These are phyloP conservation scores for Aspidiotus rigidus DNA, from an alignment of 2,888 invertebrate species.

Conservation along the genomic window DNA sequence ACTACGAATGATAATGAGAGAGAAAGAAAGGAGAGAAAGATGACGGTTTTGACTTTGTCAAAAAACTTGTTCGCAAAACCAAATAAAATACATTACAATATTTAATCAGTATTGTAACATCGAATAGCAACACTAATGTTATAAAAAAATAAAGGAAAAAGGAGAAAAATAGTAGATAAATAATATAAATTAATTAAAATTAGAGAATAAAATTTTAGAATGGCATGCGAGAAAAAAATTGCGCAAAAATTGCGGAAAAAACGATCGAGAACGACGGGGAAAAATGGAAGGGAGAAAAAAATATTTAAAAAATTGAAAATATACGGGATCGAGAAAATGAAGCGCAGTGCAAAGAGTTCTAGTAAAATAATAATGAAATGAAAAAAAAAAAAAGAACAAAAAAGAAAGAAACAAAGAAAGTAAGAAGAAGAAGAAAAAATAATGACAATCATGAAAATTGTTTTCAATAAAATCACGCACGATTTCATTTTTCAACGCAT, in stretches of 20 bases:
- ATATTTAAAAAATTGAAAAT: conserved; percentile 16
- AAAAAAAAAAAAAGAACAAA: background rate
- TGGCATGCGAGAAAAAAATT: conserved; percentile 32
- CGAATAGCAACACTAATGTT: conserved; percentile 15
- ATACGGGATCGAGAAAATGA: conserved; percentile 25
- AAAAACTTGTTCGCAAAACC: conserved; percentile 6
- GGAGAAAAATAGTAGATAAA: conserved; percentile 18
- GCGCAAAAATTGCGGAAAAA: conserved; percentile 22
- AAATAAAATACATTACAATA: conserved; percentile 2
- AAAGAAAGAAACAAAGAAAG: background rate
- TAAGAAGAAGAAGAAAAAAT: background rate
- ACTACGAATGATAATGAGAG: background rate
- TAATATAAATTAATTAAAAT: conserved; percentile 18
- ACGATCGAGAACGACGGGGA: background rate
- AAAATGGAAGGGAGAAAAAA: no score
- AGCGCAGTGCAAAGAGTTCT: conserved; percentile 30
- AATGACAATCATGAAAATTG: background rate
- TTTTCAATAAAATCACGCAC: background rate
- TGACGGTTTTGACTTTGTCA: background rate
- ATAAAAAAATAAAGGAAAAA: conserved; percentile 25
- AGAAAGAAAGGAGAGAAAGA: conserved; percentile 6
- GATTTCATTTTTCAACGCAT: background rate
- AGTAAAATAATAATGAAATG: conserved; percentile 3
- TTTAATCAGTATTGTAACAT: background rate
- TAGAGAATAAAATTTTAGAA: conserved; percentile 25